These are phyloP conservation scores for Cydia pomonella DNA, from an alignment of 1,140 invertebrate genomes.

Conservation along the genomic window DNA sequence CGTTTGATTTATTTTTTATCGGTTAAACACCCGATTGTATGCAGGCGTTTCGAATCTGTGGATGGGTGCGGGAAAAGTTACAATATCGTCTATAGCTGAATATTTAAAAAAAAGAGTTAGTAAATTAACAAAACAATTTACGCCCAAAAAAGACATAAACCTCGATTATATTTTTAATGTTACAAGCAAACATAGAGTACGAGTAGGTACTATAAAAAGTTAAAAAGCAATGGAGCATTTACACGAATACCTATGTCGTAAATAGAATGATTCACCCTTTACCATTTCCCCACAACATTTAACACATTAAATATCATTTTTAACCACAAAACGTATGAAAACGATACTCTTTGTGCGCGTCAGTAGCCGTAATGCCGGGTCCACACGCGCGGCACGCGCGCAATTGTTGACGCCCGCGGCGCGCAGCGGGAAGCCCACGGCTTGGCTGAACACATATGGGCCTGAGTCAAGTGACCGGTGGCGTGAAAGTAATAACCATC, in stretches of 20 bases:
- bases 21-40: slow-evolving; percentile 53
- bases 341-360: slow-evolving; percentile 27
- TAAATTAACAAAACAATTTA: too few relatives aligned
- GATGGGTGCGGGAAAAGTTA: slow-evolving; percentile 36
- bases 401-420: slow-evolving; percentile 49
- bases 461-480: slow-evolving; percentile 29
- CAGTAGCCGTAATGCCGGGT: slow-evolving; percentile 45
- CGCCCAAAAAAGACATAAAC: too few relatives aligned
- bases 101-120: too few relatives aligned
- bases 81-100: slow-evolving; percentile 11
- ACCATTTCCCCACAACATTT: slow-evolving; percentile 10
- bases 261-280: slow-evolving; percentile 11
- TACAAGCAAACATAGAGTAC: too few relatives aligned
- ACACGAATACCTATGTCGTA: neutral
- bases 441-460: slow-evolving; percentile 14
- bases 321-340: slow-evolving; percentile 30
- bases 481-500: slow-evolving; percentile 16
- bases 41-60: slow-evolving; percentile 66
- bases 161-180: too few relatives aligned
- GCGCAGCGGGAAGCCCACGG: slow-evolving; percentile 49
- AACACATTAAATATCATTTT: slow-evolving; percentile 31
- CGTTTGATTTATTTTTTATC: slow-evolving; percentile 70
- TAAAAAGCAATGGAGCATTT: neutral
- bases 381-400: slow-evolving; percentile 42
- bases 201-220: neutral